These are phyloP conservation scores for Rhagophthalmus giganteus DNA, from an alignment of 2,888 invertebrate species.

Conservation along the genomic window DNA sequence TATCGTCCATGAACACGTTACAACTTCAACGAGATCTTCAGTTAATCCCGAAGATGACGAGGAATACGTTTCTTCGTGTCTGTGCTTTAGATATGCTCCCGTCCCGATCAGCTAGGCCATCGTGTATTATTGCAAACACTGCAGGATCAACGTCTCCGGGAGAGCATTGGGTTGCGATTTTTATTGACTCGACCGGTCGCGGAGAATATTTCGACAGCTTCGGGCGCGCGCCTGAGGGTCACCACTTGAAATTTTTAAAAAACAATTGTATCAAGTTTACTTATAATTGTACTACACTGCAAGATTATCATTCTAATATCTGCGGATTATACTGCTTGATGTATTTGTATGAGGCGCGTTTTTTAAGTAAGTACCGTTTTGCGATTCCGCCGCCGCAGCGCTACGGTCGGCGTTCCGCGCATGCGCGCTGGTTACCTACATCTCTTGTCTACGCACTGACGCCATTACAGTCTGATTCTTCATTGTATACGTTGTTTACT, in stretches of 20 bases:
- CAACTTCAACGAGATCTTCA: constrained; percentile 1
- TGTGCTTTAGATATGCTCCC: constrained; percentile 10
- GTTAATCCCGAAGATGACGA: not conserved
- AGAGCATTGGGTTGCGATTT: constrained; percentile 13
- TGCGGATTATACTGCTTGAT: no score
- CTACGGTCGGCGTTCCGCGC: no score
- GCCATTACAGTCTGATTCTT: no score
- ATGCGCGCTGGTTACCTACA: no score
- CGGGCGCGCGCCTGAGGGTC: constrained; percentile 2
- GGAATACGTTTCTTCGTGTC: constrained; percentile 2
- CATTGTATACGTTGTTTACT: no score
- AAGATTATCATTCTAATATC: constrained; percentile 5
- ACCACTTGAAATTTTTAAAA: constrained; percentile 8
- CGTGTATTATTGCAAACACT: constrained; percentile 6
- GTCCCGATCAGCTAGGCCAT: not conserved
- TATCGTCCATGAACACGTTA: constrained; percentile 6
- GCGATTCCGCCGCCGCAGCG: no score
- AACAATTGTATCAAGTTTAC: not conserved
- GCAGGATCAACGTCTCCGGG: not conserved
- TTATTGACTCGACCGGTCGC: not conserved
- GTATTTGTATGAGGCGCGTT: no score
- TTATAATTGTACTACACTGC: constrained; percentile 2
- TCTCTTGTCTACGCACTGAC: no score
- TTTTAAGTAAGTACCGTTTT: no score
- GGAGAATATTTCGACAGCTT: constrained; percentile 11